Conservation (phyloP, 35 echinoderm and acorn worm species). For the Eucidaris tribuloides region DNA sequence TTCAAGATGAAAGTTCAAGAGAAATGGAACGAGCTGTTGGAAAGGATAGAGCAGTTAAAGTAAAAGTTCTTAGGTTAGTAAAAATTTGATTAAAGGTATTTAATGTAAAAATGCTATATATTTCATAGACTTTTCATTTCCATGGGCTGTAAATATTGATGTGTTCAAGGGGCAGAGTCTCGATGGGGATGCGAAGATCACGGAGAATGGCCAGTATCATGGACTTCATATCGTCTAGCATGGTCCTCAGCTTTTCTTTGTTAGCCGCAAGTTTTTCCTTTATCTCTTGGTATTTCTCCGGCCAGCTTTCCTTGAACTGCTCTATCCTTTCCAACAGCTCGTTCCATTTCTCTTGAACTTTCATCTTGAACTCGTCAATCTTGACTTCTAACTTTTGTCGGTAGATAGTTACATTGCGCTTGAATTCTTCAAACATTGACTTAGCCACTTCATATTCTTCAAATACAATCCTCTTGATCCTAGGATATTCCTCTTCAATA, state of each 20-base stretch:
- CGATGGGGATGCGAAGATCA: conserved; percentile 7
- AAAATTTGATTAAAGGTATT: too few relatives aligned
- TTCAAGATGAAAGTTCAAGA: not conserved
- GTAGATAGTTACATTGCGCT: conserved; percentile 25
- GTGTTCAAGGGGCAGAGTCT: not conserved
- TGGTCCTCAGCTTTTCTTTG: not conserved
- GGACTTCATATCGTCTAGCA: not conserved
- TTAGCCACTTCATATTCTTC: conserved; percentile 38
- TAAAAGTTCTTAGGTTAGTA: too few relatives aligned
- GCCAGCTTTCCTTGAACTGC: not conserved
- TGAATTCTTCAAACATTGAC: conserved; percentile 22
- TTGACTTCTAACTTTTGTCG: not conserved
- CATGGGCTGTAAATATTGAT: not conserved
- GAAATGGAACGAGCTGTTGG: not conserved
- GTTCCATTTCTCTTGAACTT: not conserved
- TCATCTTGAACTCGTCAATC: not conserved
- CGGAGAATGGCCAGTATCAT: not conserved
- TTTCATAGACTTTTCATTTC: too few relatives aligned
- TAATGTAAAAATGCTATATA: too few relatives aligned
- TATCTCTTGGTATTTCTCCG: not conserved
- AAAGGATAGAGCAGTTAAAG: conserved; percentile 8
- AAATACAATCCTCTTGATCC: not conserved
- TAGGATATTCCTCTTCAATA: conserved; percentile 21
- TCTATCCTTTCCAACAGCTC: conserved; percentile 7
- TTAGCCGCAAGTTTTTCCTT: conserved; percentile 12